Conservation (phyloP, 2,113 vertebrate genomes). For the Motacilla tschutschensis region DNA sequence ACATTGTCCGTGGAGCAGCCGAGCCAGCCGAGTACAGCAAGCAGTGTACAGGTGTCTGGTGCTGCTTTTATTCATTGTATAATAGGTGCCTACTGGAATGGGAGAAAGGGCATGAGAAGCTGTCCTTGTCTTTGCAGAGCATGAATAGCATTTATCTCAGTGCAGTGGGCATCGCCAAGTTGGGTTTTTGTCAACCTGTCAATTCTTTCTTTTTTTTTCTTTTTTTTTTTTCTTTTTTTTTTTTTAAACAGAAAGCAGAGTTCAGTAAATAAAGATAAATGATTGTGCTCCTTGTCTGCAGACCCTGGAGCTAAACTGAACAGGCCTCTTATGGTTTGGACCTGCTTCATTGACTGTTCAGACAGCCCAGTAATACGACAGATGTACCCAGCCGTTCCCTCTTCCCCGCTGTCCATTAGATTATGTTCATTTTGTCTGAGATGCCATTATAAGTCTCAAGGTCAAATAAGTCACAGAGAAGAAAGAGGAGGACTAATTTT, state of each 20-base stretch:
- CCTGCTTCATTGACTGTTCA: constrained; percentile 88
- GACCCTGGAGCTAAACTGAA: constrained; percentile 83
- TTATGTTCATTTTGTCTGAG: constrained; percentile 85
- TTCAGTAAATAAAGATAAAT: constrained; percentile 90
- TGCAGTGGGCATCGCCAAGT: constrained; percentile 72
- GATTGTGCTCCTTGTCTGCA: constrained; percentile 79
- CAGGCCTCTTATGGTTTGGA: constrained; percentile 84
- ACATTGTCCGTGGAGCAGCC: neutral
- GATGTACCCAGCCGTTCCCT: constrained; percentile 84
- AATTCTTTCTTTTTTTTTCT: constrained; percentile 57
- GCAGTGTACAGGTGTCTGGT: constrained; percentile 25
- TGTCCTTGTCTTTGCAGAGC: constrained; percentile 77
- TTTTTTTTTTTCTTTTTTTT: constrained; percentile 10
- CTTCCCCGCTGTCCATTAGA: constrained; percentile 84
- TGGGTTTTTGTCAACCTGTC: constrained; percentile 81
- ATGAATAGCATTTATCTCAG: constrained; percentile 81
- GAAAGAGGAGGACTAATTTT: constrained; percentile 72
- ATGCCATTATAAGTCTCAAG: constrained; percentile 85
- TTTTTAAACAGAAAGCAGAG: constrained; percentile 79
- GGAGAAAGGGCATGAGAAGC: constrained; percentile 66
- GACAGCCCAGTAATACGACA: constrained; percentile 87
- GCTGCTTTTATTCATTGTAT: constrained; percentile 54
- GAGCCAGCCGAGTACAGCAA: neutral
- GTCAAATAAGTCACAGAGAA: constrained; percentile 78
- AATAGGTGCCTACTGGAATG: constrained; percentile 61